phyloP scores from a whole-genome alignment of 2,797 vertebrate genomes.

The Sus cebifrons region DNA sequence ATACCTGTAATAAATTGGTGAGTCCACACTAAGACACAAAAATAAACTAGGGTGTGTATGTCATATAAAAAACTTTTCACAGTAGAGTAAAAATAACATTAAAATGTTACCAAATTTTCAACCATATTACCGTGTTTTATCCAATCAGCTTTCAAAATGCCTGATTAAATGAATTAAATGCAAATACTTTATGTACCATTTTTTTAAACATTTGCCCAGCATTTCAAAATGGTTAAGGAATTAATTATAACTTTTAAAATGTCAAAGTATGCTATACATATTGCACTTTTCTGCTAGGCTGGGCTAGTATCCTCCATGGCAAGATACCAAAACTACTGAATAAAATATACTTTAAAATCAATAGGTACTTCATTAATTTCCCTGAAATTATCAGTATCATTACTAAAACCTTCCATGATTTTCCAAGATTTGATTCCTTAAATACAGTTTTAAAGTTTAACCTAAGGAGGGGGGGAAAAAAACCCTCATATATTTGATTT shows the following conservation, averaged over 20 bases:
- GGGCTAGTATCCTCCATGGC: slow-evolving; percentile 85
- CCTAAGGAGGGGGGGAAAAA: slow-evolving; percentile 62
- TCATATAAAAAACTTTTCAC: slow-evolving; percentile 82
- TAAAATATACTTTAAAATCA: slow-evolving; percentile 84
- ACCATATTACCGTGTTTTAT: slow-evolving; percentile 61
- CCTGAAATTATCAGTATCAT: slow-evolving; percentile 85
- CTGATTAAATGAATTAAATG: slow-evolving; percentile 82
- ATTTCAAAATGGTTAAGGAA: slow-evolving; percentile 88
- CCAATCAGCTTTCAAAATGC: slow-evolving; percentile 84
- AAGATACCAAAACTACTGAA: slow-evolving; percentile 85
- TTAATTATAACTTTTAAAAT: slow-evolving; percentile 79
- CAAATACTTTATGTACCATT: slow-evolving; percentile 69
- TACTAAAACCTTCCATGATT: slow-evolving; percentile 81
- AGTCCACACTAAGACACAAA: slow-evolving; percentile 86
- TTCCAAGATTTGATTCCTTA: slow-evolving; percentile 85
- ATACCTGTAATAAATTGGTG: slow-evolving; percentile 81
- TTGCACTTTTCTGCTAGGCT: slow-evolving; percentile 90
- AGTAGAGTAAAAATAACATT: slow-evolving; percentile 85
- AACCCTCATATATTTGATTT: slow-evolving; percentile 82
- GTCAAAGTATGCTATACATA: slow-evolving; percentile 89
- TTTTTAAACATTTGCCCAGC: slow-evolving; percentile 78
- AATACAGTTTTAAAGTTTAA: slow-evolving; percentile 82
- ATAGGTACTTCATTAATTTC: slow-evolving; percentile 84
- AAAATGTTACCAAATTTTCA: slow-evolving; percentile 83
- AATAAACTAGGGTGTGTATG: slow-evolving; percentile 85